Conservation (phyloP, 2,888 invertebrate species). For the Lacanobia wlatinum region DNA sequence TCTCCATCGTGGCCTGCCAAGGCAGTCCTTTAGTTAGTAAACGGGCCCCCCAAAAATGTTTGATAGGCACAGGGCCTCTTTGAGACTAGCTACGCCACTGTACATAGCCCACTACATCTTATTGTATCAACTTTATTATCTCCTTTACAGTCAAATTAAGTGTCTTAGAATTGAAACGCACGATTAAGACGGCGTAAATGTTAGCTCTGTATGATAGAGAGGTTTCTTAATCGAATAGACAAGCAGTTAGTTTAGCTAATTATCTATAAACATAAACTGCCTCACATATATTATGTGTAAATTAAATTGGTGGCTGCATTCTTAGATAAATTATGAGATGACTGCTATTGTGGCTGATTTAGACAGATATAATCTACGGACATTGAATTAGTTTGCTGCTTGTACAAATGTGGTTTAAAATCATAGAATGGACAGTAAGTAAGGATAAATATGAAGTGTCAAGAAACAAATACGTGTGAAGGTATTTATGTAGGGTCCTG, state of each 20-base stretch:
- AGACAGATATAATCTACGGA: constrained; percentile 16
- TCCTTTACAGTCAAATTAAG: constrained; percentile 36
- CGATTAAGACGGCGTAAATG: constrained; percentile 37
- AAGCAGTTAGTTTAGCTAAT: constrained; percentile 48
- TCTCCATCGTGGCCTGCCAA: too few relatives aligned
- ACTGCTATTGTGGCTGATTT: constrained; percentile 19
- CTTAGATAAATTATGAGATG: constrained; percentile 48
- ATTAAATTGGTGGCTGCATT: constrained; percentile 61
- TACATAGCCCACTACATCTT: constrained; percentile 24
- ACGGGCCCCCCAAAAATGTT: too few relatives aligned
- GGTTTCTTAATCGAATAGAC: constrained; percentile 45
- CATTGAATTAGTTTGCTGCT: not conserved
- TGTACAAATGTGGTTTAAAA: constrained; percentile 10
- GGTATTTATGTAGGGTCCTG: constrained; percentile 47
- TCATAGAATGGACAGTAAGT: constrained; percentile 10
- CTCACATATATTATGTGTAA: constrained; percentile 34
- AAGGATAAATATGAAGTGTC: constrained; percentile 49
- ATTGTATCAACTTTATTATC: constrained; percentile 30
- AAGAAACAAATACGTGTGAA: constrained; percentile 45
- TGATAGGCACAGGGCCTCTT: too few relatives aligned
- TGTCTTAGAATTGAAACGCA: constrained; percentile 41
- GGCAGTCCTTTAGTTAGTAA: too few relatives aligned
- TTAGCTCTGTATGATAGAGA: constrained; percentile 44
- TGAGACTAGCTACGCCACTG: too few relatives aligned
- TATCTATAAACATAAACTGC: constrained; percentile 40